Conservation (phyloP, 2,113 vertebrate species). For the Coryphaenoides rupestris region DNA sequence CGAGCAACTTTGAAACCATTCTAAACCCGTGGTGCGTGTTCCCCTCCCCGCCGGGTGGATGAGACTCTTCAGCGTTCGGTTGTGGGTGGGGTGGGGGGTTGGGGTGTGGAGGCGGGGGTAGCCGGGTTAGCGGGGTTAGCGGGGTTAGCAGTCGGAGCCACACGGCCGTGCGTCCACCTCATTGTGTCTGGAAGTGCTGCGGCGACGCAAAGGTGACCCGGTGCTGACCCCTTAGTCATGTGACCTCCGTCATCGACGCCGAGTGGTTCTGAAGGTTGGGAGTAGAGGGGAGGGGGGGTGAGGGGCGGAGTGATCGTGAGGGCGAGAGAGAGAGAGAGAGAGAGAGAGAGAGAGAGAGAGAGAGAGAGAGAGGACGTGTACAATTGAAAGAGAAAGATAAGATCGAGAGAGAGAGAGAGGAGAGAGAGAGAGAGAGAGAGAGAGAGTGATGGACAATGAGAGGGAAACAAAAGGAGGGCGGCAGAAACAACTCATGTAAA, state of each 20-base stretch:
- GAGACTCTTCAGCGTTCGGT: slow-evolving; percentile 82
- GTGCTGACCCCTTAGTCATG: slow-evolving; percentile 83
- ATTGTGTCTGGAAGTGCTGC: slow-evolving; percentile 89
- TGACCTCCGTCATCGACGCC: slow-evolving; percentile 97
- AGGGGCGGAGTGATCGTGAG: background rate
- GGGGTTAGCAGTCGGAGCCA: slow-evolving; percentile 55
- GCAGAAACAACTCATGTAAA: background rate
- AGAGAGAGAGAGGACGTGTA: background rate
- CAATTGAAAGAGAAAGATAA: slow-evolving; percentile 6
- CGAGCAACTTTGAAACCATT: slow-evolving; percentile 37
- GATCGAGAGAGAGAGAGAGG: slow-evolving; percentile 16
- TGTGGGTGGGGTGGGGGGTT: too few species aligned
- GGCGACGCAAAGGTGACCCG: slow-evolving; percentile 87
- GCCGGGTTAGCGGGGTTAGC: too few species aligned
- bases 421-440: background rate
- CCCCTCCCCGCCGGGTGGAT: slow-evolving; percentile 47
- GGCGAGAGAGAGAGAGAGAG: slow-evolving; percentile 17
- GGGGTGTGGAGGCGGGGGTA: too few species aligned
- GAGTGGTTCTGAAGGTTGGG: slow-evolving; percentile 88
- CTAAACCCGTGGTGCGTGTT: slow-evolving; percentile 36
- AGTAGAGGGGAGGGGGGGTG: slow-evolving; percentile 37
- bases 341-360: too few species aligned
- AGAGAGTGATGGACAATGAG: slow-evolving; percentile 20
- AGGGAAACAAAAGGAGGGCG: background rate
- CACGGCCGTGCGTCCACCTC: slow-evolving; percentile 65